A percentile compares a stretch with the other conserved stretches of the same genome.
phyloP scores from a whole-genome alignment of 2,888 invertebrate species.

The Norana najaformis region DNA sequence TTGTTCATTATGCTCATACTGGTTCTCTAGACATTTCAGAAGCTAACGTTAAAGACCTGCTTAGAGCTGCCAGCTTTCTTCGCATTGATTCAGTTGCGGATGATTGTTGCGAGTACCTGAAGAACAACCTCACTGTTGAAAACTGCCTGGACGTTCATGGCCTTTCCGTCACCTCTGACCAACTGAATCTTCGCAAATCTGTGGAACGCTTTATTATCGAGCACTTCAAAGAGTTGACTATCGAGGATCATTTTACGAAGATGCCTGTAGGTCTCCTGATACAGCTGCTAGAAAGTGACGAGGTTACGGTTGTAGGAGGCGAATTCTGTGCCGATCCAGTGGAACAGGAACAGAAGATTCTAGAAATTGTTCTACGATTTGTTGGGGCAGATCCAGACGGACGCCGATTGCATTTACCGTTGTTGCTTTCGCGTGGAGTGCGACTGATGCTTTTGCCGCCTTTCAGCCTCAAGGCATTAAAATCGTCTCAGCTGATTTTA shows the following conservation, averaged over 20 bases:
- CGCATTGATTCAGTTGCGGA: slow-evolving; percentile 16
- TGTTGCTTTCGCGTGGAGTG: background rate
- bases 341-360: background rate
- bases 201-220: background rate
- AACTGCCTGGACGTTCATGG: background rate
- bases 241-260: background rate
- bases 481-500: background rate
- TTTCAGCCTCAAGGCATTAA: background rate
- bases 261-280: background rate
- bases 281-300: background rate
- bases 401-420: background rate
- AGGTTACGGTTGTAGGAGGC: background rate
- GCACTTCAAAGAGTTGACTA: background rate
- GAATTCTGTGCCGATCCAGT: background rate
- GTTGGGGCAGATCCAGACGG: background rate
- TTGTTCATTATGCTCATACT: background rate
- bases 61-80: background rate
- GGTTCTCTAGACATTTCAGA: background rate
- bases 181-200: background rate
- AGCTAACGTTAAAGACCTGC: background rate
- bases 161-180: background rate
- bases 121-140: background rate
- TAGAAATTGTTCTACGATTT: background rate
- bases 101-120: background rate
- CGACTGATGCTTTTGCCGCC: background rate